phyloP scores from a whole-genome alignment of 1,140 invertebrate genomes.

The Bombyx mandarina region DNA sequence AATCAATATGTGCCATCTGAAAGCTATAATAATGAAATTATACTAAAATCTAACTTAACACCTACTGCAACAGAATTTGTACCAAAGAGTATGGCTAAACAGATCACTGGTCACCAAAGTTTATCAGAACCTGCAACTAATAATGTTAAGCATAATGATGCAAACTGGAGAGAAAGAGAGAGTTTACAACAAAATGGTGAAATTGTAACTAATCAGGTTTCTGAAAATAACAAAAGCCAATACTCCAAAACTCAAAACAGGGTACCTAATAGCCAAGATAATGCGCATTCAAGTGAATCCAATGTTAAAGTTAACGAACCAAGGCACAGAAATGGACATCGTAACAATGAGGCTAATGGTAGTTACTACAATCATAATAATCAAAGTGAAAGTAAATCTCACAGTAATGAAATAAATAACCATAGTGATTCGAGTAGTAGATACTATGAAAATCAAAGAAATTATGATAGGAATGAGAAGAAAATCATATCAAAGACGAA shows the following conservation, averaged over 20 bases:
- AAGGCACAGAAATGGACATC: no score
- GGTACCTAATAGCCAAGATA: no score
- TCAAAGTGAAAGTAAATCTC: not conserved
- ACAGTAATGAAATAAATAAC: conserved; percentile 4
- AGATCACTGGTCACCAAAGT: conserved; percentile 21
- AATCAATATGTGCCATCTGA: conserved; percentile 29
- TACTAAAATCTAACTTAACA: conserved; percentile 57
- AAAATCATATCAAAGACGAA: conserved; percentile 35
- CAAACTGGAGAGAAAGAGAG: conserved; percentile 51
- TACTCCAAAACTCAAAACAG: not conserved
- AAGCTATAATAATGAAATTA: conserved; percentile 41
- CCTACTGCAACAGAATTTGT: conserved; percentile 67
- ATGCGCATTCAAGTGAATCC: no score
- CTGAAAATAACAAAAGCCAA: not conserved
- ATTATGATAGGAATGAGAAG: conserved; percentile 15
- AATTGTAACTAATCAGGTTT: no score
- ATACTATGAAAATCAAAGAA: conserved; percentile 2
- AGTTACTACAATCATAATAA: not conserved
- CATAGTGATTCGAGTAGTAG: not conserved
- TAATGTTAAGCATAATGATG: conserved; percentile 24
- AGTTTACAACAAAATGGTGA: conserved; percentile 16
- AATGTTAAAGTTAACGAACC: no score
- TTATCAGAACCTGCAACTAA: conserved; percentile 15
- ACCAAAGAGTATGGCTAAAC: conserved; percentile 41
- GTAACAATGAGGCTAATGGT: no score